A percentile compares a stretch with the other conserved stretches of the same genome.
These are phyloP conservation scores for Takifugu ocellatus DNA, from an alignment of 2,797 vertebrate species.

Conservation along the genomic window DNA sequence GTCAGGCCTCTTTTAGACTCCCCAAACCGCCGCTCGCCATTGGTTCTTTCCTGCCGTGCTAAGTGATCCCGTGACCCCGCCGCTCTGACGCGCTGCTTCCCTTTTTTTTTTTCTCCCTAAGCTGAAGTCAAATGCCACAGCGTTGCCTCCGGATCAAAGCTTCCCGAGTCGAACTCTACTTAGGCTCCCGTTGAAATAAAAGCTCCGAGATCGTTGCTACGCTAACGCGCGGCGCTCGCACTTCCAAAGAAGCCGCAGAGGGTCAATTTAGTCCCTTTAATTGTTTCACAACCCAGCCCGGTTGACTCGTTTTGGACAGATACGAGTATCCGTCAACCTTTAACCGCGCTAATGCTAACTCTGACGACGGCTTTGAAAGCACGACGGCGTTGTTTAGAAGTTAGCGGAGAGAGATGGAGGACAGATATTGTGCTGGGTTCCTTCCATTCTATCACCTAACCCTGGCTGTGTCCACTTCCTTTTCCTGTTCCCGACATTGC, in stretches of 20 bases:
- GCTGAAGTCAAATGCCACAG: constrained; percentile 81
- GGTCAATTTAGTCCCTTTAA: neutral
- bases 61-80: constrained; percentile 80
- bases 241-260: constrained; percentile 5
- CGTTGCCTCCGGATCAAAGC: constrained; percentile 79
- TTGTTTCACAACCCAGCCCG: constrained; percentile 1
- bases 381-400: constrained; percentile 61
- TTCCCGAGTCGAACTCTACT: constrained; percentile 82
- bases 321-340: neutral
- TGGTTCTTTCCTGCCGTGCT: constrained; percentile 81
- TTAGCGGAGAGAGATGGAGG: constrained; percentile 54
- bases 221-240: constrained; percentile 52
- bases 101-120: constrained; percentile 44
- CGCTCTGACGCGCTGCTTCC: constrained; percentile 75
- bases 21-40: constrained; percentile 70
- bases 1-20: constrained; percentile 74
- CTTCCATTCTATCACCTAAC: constrained; percentile 73
- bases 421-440: constrained; percentile 71
- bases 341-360: constrained; percentile 18
- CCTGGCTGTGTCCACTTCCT: constrained; percentile 86
- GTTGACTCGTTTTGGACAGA: constrained; percentile 16
- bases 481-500: constrained; percentile 86
- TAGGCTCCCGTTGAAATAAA: constrained; percentile 80
- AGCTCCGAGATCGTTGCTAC: constrained; percentile 70
- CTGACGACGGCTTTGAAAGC: constrained; percentile 45